Conservation (phyloP, 2,888 invertebrate genomes). For the Meliscaeva auricollis region DNA sequence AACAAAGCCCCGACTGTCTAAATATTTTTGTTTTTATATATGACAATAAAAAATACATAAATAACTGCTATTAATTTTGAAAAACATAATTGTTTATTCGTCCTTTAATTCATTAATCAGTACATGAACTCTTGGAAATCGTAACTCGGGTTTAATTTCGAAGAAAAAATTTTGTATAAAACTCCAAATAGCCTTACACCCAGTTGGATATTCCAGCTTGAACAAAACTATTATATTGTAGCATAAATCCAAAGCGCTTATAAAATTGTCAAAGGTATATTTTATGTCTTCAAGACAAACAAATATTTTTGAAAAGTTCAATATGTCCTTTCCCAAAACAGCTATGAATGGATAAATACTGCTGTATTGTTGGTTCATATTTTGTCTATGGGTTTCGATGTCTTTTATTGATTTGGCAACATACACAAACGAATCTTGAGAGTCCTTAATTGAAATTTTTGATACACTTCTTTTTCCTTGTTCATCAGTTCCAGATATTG, state of each 20-base stretch:
- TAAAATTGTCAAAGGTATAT: constrained; percentile 1
- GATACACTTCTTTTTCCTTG: not conserved
- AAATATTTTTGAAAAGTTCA: constrained; percentile 15
- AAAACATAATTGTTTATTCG: not conserved
- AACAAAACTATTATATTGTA: constrained; percentile 19
- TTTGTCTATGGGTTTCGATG: constrained; percentile 3
- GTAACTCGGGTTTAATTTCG: not conserved
- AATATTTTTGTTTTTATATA: too few species aligned
- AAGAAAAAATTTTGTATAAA: constrained; percentile 23
- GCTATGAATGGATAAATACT: constrained; percentile 2
- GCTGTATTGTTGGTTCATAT: not conserved
- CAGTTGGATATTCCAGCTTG: constrained; percentile 3
- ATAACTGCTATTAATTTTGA: not conserved
- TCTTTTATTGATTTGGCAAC: constrained; percentile 3
- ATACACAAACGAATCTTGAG: constrained; percentile 8
- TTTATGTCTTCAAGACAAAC: constrained; percentile 3
- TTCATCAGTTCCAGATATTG: not conserved
- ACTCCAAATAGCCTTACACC: constrained; percentile 9
- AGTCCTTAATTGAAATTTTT: constrained; percentile 6
- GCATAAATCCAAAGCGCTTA: constrained; percentile 15
- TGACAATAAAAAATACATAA: too few species aligned
- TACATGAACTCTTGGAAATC: constrained; percentile 11
- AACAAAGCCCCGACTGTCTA: too few species aligned
- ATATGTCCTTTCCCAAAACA: constrained; percentile 10
- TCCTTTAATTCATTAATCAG: constrained; percentile 2